A percentile compares a stretch with the other conserved stretches of the same genome.
Conservation (phyloP, 1,140 invertebrate genomes). For the Apis dorsata region DNA sequence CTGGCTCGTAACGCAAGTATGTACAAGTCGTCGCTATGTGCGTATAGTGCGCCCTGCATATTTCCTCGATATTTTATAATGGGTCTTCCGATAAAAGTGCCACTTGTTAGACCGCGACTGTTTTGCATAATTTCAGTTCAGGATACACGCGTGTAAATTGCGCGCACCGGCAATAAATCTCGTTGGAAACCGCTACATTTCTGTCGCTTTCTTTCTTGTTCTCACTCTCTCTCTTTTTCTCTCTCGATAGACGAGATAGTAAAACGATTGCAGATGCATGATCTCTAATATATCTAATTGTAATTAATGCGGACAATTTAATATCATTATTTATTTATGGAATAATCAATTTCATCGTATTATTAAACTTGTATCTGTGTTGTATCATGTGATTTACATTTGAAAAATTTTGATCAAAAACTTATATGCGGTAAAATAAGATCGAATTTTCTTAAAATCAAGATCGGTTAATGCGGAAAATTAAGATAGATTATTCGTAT, state of each 20-base stretch:
- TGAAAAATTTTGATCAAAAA: too few relatives aligned
- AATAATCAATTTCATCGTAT: too few relatives aligned
- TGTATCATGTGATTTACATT: too few relatives aligned
- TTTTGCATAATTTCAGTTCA: conserved; percentile 48
- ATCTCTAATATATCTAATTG: conserved; percentile 30
- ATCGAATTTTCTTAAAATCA: not conserved
- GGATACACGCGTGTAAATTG: conserved; percentile 48
- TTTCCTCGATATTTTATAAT: conserved; percentile 33
- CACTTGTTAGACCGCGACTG: conserved; percentile 22
- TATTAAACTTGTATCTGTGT: not conserved
- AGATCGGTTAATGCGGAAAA: conserved; percentile 5
- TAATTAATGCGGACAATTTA: conserved; percentile 40
- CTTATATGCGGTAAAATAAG: too few relatives aligned
- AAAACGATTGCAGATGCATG: not conserved
- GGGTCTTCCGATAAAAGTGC: conserved; percentile 30
- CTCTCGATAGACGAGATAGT: conserved; percentile 24
- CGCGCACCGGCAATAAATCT: conserved; percentile 37
- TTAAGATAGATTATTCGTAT: conserved; percentile 1
- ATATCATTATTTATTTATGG: not conserved
- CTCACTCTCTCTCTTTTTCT: not conserved
- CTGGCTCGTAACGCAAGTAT: conserved; percentile 1
- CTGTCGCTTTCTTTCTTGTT: not conserved
- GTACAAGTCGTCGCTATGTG: not conserved
- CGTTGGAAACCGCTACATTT: not conserved
- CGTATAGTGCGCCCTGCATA: not conserved